Percentiles rank a stretch among this genome's conserved stretches.
Evolutionary conservation across 2,888 invertebrate species (phyloP).

Genomic region (Ypsolopha sequella): DNA sequence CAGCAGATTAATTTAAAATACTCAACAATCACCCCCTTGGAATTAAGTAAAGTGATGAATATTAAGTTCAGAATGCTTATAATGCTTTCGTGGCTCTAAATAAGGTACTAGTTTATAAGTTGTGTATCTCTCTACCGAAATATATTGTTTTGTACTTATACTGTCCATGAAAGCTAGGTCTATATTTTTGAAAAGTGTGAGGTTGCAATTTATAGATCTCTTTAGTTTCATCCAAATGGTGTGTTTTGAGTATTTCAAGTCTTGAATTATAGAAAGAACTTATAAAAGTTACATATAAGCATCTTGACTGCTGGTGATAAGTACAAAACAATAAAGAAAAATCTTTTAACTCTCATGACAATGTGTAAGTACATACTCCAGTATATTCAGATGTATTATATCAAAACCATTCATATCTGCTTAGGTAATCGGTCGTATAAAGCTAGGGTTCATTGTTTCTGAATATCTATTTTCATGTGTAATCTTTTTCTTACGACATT

Average conservation of each 20-base stretch:
- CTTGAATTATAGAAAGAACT: slow-evolving; percentile 6
- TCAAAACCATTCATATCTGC: slow-evolving; percentile 58
- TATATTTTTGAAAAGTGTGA: not conserved
- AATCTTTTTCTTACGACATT: too few relatives aligned
- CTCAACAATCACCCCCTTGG: slow-evolving; percentile 25
- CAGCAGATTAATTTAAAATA: slow-evolving; percentile 44
- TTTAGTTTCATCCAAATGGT: slow-evolving; percentile 4
- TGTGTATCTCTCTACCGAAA: slow-evolving; percentile 31
- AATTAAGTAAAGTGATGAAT: slow-evolving; percentile 35
- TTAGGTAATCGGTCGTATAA: slow-evolving; percentile 32
- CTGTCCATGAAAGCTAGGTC: too few relatives aligned
- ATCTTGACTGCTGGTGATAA: slow-evolving; percentile 14
- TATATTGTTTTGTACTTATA: too few relatives aligned
- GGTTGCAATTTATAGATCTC: not conserved
- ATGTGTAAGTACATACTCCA: slow-evolving; percentile 30
- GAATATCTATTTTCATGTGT: too few relatives aligned
- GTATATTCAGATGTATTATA: slow-evolving; percentile 20
- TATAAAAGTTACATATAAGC: slow-evolving; percentile 1
- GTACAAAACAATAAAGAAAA: slow-evolving; percentile 15
- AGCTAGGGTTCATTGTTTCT: not conserved
- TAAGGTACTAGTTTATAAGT: slow-evolving; percentile 46
- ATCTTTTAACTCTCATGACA: slow-evolving; percentile 34
- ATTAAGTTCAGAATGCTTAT: slow-evolving; percentile 43
- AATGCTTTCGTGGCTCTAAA: slow-evolving; percentile 54
- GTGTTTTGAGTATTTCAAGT: slow-evolving; percentile 12